A percentile compares a stretch with the other conserved stretches of the same genome.
phyloP scores from a whole-genome alignment of 1,140 invertebrate species.

The Drosophila bocqueti region DNA sequence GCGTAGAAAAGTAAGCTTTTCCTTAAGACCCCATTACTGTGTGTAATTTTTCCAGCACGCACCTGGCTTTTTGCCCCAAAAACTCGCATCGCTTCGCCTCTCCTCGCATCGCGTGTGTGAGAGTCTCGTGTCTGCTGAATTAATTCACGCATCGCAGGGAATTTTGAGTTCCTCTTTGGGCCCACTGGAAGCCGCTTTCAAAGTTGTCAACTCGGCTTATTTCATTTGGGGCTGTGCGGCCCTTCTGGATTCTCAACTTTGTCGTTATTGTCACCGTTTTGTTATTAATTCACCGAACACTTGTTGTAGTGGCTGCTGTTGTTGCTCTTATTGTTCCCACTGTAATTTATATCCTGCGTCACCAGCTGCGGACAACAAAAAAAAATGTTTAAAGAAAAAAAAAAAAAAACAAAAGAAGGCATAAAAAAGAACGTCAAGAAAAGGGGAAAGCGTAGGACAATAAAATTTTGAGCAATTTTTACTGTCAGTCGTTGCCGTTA shows the following conservation, averaged over 20 bases:
- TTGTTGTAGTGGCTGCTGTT: constrained; percentile 41
- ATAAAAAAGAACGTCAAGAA: constrained; percentile 11
- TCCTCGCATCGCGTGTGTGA: constrained; percentile 33
- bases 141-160: constrained; percentile 68
- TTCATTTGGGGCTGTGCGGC: constrained; percentile 55
- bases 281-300: constrained; percentile 61
- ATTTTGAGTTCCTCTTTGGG: constrained; percentile 38
- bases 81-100: constrained; percentile 1
- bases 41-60: constrained; percentile 16
- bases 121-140: constrained; percentile 52
- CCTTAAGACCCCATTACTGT: not conserved
- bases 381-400: not conserved
- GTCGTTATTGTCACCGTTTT: constrained; percentile 55
- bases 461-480: constrained; percentile 57
- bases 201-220: constrained; percentile 79
- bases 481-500: constrained; percentile 40
- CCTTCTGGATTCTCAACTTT: constrained; percentile 40
- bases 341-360: constrained; percentile 70
- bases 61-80: constrained; percentile 32
- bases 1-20: not conserved
- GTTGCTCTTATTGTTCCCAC: constrained; percentile 42
- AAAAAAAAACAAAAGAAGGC: constrained; percentile 12
- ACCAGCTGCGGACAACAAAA: constrained; percentile 47
- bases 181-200: constrained; percentile 19
- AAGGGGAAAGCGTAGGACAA: constrained; percentile 31